These are phyloP conservation scores for Drosophila crucigera DNA, from an alignment of 2,888 invertebrate species.

Conservation along the genomic window DNA sequence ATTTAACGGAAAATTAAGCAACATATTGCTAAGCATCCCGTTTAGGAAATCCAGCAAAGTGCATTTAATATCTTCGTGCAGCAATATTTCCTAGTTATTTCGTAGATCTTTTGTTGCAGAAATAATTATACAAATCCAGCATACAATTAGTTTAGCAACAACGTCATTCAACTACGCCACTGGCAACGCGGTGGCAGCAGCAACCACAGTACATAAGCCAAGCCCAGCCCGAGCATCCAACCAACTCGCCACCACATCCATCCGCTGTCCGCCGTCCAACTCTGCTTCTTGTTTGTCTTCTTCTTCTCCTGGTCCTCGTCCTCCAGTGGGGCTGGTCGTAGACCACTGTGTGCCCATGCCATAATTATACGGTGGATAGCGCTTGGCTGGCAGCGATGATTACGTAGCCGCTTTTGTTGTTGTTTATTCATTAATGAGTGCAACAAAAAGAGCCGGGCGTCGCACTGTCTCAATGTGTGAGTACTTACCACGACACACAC, in stretches of 20 bases:
- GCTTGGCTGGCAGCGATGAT: slow-evolving; percentile 69
- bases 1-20: background rate
- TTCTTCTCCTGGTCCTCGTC: slow-evolving; percentile 1
- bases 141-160: slow-evolving; percentile 28
- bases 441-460: slow-evolving; percentile 64
- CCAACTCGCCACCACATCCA: slow-evolving; percentile 21
- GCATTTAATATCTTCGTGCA: background rate
- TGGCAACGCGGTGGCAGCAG: slow-evolving; percentile 30
- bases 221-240: slow-evolving; percentile 24
- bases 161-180: slow-evolving; percentile 46
- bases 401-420: slow-evolving; percentile 64
- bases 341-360: slow-evolving; percentile 23
- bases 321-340: background rate
- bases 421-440: slow-evolving; percentile 79
- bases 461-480: slow-evolving; percentile 23
- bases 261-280: slow-evolving; percentile 12
- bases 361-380: slow-evolving; percentile 77
- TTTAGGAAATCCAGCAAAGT: background rate
- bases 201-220: slow-evolving; percentile 35
- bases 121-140: slow-evolving; percentile 29
- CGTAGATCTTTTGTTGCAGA: slow-evolving; percentile 6
- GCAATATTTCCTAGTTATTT: slow-evolving; percentile 4
- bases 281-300: background rate
- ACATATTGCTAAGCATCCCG: background rate
- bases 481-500: slow-evolving; percentile 33